A percentile compares a stretch with the other conserved stretches of the same genome.
Evolutionary conservation across 2,113 vertebrate species (phyloP).

Genomic region (Otolemur garnettii): DNA sequence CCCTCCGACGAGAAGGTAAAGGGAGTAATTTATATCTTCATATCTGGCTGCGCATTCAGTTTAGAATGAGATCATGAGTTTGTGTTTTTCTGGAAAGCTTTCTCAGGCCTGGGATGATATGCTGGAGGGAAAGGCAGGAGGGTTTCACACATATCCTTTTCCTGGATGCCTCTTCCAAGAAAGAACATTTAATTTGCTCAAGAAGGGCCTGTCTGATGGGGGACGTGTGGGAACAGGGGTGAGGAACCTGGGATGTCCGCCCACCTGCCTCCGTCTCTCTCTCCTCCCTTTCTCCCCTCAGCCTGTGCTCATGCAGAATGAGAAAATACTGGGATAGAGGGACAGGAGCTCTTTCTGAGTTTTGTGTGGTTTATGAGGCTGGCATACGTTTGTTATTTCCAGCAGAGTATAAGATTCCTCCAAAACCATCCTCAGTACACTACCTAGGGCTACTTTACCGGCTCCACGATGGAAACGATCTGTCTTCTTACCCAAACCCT

Average conservation of each 20-base stretch:
- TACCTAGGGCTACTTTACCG: background rate
- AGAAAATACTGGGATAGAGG: background rate
- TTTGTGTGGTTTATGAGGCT: background rate
- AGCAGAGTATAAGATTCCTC: background rate
- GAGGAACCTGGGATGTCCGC: rapidly evolving
- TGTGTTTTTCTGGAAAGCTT: slow-evolving; percentile 59
- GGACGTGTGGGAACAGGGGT: rapidly evolving
- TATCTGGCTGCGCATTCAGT: slow-evolving; percentile 14
- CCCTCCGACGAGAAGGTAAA: slow-evolving; percentile 66
- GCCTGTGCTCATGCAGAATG: rapidly evolving
- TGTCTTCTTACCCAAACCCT: background rate
- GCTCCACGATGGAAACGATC: background rate
- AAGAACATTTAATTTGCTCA: background rate
- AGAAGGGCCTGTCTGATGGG: rapidly evolving
- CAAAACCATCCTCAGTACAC: rapidly evolving
- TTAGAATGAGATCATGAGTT: slow-evolving; percentile 56
- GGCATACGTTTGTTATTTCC: background rate
- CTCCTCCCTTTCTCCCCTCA: rapidly evolving
- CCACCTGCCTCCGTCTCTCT: rapidly evolving
- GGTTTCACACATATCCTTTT: too few relatives aligned
- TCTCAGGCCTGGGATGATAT: background rate
- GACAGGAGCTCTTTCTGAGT: rapidly evolving
- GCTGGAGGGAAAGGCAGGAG: background rate
- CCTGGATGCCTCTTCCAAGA: background rate
- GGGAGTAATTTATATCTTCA: slow-evolving; percentile 74